These are phyloP conservation scores for Gephyroberyx darwinii DNA, from an alignment of 2,797 vertebrate species.

Conservation along the genomic window DNA sequence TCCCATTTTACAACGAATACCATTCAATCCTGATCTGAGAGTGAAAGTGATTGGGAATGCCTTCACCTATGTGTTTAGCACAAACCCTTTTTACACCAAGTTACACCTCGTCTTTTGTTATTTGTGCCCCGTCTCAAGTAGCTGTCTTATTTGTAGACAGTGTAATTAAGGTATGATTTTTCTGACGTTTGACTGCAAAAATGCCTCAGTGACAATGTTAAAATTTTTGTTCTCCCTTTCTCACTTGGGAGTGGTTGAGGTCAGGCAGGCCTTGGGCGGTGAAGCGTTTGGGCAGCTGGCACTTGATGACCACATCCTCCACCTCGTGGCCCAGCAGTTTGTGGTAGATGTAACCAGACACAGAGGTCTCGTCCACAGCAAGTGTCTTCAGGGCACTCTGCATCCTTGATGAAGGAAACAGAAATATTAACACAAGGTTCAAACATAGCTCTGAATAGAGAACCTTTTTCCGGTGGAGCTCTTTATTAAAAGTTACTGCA, in stretches of 20 bases:
- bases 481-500: neutral
- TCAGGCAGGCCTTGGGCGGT: conserved; percentile 95
- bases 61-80: no score
- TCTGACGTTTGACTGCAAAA: neutral
- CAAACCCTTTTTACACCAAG: no score
- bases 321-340: conserved; percentile 95
- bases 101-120: no score
- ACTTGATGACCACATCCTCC: conserved; percentile 95
- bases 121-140: no score
- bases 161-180: neutral
- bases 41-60: no score
- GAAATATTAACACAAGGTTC: neutral
- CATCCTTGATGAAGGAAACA: conserved; percentile 82
- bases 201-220: neutral
- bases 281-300: conserved; percentile 95
- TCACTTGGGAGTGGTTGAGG: conserved; percentile 95
- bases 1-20: no score
- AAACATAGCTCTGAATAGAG: no score
- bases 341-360: conserved; percentile 96
- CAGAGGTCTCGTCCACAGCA: conserved; percentile 94
- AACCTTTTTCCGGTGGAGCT: neutral
- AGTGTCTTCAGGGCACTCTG: conserved; percentile 95
- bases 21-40: no score
- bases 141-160: no score
- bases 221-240: neutral